Evolutionary conservation across 2,888 invertebrate genomes (phyloP).

Genomic region (Prosopocoilus inquinatus): DNA sequence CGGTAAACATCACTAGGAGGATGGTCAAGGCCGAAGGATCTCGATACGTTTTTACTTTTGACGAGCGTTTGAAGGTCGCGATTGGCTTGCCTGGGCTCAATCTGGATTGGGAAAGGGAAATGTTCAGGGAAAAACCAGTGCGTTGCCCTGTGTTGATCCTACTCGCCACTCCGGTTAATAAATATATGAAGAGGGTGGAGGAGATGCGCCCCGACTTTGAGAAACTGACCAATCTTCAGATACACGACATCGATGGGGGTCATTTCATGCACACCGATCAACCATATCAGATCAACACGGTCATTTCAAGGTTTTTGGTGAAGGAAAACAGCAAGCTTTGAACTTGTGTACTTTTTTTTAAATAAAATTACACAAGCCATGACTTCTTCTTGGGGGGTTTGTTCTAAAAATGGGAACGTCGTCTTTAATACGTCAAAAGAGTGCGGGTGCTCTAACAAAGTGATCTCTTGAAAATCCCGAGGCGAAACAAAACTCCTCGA

Average conservation of each 20-base stretch:
- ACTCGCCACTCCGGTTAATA: slow-evolving; percentile 10
- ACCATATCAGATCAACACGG: slow-evolving; percentile 7
- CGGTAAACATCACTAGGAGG: slow-evolving; percentile 7
- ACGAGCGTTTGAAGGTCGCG: slow-evolving; percentile 9
- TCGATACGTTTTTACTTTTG: slow-evolving; percentile 15
- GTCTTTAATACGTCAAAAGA: slow-evolving; percentile 13
- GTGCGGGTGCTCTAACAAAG: slow-evolving; percentile 19
- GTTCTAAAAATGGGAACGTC: neutral
- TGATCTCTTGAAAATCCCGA: slow-evolving; percentile 10
- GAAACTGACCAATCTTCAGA: slow-evolving; percentile 7
- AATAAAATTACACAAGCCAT: neutral
- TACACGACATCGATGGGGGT: slow-evolving; percentile 12
- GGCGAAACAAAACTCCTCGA: slow-evolving; percentile 19
- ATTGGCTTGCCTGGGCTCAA: neutral
- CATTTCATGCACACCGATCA: slow-evolving; percentile 14
- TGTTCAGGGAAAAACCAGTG: slow-evolving; percentile 7
- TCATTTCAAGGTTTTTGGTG: slow-evolving; percentile 8
- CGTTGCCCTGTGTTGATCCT: slow-evolving; percentile 12
- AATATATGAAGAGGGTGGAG: slow-evolving; percentile 1
- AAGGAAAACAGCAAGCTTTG: slow-evolving; percentile 4
- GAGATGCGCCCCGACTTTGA: slow-evolving; percentile 6
- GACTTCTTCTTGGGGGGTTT: neutral
- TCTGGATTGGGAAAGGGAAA: slow-evolving; percentile 4
- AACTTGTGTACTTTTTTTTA: slow-evolving; percentile 1
- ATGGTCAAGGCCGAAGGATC: slow-evolving; percentile 7